Percentiles rank a stretch among this genome's conserved stretches.
phyloP scores from a whole-genome alignment of 2,113 vertebrate species.

The Cinclus cinclus region DNA sequence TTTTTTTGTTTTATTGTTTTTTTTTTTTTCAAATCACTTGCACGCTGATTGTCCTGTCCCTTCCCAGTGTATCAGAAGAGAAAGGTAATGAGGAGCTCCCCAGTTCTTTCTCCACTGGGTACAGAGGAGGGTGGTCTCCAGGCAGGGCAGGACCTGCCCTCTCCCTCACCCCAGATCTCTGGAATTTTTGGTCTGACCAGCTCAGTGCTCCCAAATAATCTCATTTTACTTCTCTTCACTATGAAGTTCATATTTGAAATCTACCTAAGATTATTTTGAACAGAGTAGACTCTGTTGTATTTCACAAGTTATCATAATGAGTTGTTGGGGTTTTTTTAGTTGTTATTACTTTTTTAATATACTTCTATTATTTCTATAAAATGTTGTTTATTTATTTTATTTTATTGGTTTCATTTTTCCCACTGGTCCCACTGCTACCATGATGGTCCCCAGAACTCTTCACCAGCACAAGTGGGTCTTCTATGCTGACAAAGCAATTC shows the following conservation, averaged over 20 bases:
- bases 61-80: background rate
- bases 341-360: background rate
- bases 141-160: background rate
- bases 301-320: background rate
- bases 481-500: background rate
- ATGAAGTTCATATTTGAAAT: background rate
- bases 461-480: background rate
- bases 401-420: background rate
- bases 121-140: rapidly evolving
- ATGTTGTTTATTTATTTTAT: background rate
- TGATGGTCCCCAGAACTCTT: background rate
- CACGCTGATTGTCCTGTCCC: background rate
- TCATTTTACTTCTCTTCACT: background rate
- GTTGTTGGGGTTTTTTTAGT: rapidly evolving
- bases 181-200: background rate
- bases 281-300: background rate
- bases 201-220: background rate
- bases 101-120: background rate
- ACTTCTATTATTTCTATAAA: background rate
- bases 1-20: background rate
- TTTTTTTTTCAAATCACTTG: background rate
- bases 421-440: background rate
- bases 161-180: background rate
- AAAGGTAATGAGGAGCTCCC: background rate
- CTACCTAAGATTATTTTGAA: background rate